These are phyloP conservation scores for Caenorhabditis auriculariae DNA, from an alignment of 2,888 invertebrate genomes.

Conservation along the genomic window DNA sequence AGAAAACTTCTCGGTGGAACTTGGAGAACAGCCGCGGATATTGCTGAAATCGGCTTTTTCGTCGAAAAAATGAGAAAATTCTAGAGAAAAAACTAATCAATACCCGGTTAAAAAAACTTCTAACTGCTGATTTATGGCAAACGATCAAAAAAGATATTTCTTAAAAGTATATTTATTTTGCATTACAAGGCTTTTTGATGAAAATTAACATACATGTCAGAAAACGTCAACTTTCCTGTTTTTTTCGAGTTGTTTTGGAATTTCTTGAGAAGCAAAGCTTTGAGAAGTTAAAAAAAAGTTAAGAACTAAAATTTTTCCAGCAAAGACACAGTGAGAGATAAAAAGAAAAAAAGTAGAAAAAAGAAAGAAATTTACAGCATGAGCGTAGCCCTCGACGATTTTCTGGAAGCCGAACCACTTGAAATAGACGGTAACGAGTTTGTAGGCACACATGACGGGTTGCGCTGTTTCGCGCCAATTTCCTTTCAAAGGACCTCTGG, in stretches of 20 bases:
- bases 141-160: too few relatives aligned
- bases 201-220: neutral
- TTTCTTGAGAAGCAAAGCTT: neutral
- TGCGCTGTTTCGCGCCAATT: constrained; percentile 47
- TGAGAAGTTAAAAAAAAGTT: neutral
- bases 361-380: constrained; percentile 42
- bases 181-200: neutral
- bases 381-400: constrained; percentile 76
- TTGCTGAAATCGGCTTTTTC: constrained; percentile 47
- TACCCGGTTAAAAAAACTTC: neutral
- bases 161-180: neutral
- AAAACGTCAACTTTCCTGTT: neutral
- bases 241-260: neutral
- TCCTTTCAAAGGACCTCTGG: constrained; percentile 78
- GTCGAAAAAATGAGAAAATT: neutral
- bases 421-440: constrained; percentile 93
- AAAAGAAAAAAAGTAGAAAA: neutral
- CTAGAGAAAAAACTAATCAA: neutral
- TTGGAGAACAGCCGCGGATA: constrained; percentile 83
- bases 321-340: neutral
- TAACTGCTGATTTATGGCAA: too few relatives aligned
- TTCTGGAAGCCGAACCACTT: constrained; percentile 95
- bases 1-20: constrained; percentile 98
- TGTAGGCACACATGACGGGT: constrained; percentile 92
- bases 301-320: neutral